Evolutionary conservation across 37 sponge, comb jelly and placozoan genomes (phyloP), one percentile per base, ranked within the genome.

Genomic region (Aplysina aerophoba): DNA sequence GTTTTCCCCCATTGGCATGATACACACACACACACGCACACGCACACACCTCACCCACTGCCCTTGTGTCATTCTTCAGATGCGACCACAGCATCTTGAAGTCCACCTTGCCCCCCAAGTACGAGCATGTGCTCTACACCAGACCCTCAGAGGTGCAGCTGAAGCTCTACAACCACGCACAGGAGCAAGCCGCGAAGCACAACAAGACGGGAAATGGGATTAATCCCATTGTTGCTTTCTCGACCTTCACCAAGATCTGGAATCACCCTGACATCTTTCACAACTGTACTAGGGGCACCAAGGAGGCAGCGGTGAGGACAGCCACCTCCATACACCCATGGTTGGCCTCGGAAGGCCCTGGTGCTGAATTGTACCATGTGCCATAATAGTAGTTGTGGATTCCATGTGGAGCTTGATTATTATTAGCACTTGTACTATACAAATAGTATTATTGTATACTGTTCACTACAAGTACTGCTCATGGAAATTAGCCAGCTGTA

Each of bases 211-310:
- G 87, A 4, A 91, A 91, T 22, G 50, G 50, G 50, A 90, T 97
- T 53, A 95, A 93, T 67, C 95, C 93, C 19, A 94, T 94, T 64
- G 89, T 95, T 33, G 87, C 90, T 28, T 94, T 91, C 58, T 85
- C 61, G 56, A 34, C 75, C 69, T 50, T 34, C 62, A 28, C 38
- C 57, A 68, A 97, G 93, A 93, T 99, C 73, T 99, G 99, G 99
- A 99, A 99, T 66, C 97, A 99, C 73, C 97, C 97, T 55, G 99
- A 99, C 69, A 88, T 99, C 31, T 91, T 95, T 72, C 89, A 95
- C 71, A 74, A 83, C 41, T 44, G 3, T 8, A 44, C 50, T 44
- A 44, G 50, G 8, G 50, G 8, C 50, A 44, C 6, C 50, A 44
- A 44, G 50, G 50, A 44, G 50, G 50, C 50, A 44, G 50, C 50